phyloP scores from a whole-genome alignment of 1,140 invertebrate species.

The Cotesia glomerata region DNA sequence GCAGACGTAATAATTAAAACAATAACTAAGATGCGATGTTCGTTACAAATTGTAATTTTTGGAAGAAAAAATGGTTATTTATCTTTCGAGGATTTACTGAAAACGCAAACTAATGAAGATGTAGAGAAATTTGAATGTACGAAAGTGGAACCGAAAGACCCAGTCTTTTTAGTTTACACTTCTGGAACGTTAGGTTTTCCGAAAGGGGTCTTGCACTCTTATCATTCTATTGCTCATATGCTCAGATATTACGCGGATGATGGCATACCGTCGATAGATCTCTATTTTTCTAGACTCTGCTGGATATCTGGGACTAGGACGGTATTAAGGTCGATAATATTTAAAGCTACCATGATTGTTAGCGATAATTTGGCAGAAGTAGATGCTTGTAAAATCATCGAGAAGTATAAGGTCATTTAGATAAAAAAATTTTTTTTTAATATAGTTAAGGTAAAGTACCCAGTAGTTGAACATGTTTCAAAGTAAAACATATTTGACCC shows the following conservation, averaged over 20 bases:
- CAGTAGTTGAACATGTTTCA: no score
- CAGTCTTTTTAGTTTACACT: constrained; percentile 41
- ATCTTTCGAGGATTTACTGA: constrained; percentile 31
- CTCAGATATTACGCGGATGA: background rate
- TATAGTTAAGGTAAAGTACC: no score
- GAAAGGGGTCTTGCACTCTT: constrained; percentile 38
- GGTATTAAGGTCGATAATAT: background rate
- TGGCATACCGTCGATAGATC: background rate
- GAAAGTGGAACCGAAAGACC: constrained; percentile 24
- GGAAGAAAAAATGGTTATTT: constrained; percentile 27
- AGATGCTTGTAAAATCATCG: constrained; percentile 33
- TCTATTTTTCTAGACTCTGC: constrained; percentile 13
- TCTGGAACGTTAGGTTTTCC: constrained; percentile 44
- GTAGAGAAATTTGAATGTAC: constrained; percentile 19
- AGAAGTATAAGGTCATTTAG: constrained; percentile 39
- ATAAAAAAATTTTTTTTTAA: no score
- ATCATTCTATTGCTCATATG: constrained; percentile 17
- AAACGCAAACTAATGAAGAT: background rate
- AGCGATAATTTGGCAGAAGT: constrained; percentile 28
- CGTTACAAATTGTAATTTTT: constrained; percentile 42
- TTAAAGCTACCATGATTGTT: constrained; percentile 22
- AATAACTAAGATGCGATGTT: constrained; percentile 23
- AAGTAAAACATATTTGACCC: no score
- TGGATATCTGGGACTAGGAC: constrained; percentile 32
- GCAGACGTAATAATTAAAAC: constrained; percentile 34